Percentiles rank a stretch among this genome's conserved stretches.
These are phyloP conservation scores for Crotalus tigris DNA, from an alignment of 2,113 vertebrate species.

Conservation along the genomic window DNA sequence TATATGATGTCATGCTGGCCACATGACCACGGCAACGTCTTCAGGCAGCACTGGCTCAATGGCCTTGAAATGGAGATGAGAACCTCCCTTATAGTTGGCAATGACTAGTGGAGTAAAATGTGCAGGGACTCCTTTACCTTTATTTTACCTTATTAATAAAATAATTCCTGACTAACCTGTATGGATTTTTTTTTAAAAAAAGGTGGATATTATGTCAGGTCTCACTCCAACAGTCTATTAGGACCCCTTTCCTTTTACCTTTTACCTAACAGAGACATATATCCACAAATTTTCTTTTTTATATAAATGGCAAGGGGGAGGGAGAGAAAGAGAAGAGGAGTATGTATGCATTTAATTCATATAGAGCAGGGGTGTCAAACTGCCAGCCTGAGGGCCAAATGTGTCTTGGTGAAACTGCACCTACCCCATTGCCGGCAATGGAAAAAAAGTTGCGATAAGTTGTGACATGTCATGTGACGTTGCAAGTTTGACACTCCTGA, in stretches of 20 bases:
- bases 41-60: too few relatives aligned
- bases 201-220: not conserved
- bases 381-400: too few relatives aligned
- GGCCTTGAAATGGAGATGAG: not conserved
- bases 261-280: not conserved
- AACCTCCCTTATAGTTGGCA: not conserved
- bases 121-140: not conserved
- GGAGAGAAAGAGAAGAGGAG: not conserved
- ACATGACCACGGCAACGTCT: too few relatives aligned
- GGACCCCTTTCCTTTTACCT: not conserved
- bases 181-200: not conserved
- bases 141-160: not conserved
- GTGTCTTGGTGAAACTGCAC: too few relatives aligned
- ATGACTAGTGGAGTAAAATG: not conserved
- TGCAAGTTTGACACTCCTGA: too few relatives aligned
- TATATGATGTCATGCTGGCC: too few relatives aligned
- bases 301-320: not conserved
- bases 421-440: too few relatives aligned
- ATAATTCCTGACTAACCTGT: conserved; percentile 4
- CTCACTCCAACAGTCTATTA: not conserved
- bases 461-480: too few relatives aligned
- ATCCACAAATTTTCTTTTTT: not conserved
- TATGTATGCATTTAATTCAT: not conserved
- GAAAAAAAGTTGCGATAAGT: too few relatives aligned
- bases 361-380: not conserved